Conservation (phyloP, 2,113 vertebrate genomes). For the Elaphurus davidianus region DNA sequence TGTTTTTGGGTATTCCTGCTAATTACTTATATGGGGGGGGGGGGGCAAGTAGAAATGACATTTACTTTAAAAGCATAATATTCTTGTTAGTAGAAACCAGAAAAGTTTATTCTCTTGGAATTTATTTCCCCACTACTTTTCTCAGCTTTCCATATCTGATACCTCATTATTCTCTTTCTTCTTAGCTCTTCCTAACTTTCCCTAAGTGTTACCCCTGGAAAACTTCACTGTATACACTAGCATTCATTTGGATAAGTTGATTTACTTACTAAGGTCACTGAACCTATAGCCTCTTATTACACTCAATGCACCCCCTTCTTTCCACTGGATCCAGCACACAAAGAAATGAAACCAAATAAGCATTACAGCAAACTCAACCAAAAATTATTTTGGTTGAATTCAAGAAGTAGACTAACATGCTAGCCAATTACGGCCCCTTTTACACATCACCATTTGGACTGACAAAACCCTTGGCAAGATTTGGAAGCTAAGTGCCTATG, state of each 20-base stretch:
- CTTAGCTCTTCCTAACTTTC: not conserved
- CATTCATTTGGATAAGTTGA: not conserved
- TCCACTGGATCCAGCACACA: not conserved
- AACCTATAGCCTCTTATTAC: not conserved
- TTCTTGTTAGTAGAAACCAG: not conserved
- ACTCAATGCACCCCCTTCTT: not conserved
- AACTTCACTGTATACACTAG: not conserved
- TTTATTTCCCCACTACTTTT: not conserved
- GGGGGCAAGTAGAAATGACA: not conserved
- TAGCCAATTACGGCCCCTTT: not conserved
- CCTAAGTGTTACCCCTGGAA: not conserved
- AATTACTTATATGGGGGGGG: not conserved
- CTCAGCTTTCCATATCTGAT: not conserved
- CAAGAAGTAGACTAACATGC: not conserved
- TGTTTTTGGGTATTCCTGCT: not conserved
- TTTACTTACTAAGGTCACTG: not conserved
- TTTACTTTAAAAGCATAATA: not conserved
- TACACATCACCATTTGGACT: not conserved
- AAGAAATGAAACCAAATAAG: not conserved
- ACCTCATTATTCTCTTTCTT: not conserved
- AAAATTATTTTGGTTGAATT: not conserved
- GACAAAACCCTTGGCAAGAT: not conserved
- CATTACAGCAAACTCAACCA: not conserved
- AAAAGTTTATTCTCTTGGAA: not conserved
- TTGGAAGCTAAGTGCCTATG: not conserved